A percentile compares a stretch with the other conserved stretches of the same genome.
Conservation (phyloP, 2,888 invertebrate species). For the Morpho deidamia region DNA sequence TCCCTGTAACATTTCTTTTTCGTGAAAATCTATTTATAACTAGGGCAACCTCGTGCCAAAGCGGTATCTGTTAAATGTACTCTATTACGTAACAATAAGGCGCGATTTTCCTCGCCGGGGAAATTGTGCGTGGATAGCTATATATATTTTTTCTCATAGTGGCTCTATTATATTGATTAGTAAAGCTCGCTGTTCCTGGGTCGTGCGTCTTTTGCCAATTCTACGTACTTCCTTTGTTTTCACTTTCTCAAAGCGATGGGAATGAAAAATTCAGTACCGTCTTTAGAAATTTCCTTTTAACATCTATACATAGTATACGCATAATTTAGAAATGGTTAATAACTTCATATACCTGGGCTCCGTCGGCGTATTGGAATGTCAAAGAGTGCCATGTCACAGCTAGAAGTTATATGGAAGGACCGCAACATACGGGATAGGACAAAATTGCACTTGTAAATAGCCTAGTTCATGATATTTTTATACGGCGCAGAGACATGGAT, state of each 20-base stretch:
- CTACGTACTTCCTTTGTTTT: slow-evolving; percentile 62
- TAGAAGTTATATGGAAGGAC: too few species aligned
- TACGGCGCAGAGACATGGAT: too few species aligned
- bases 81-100: slow-evolving; percentile 29
- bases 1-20: slow-evolving; percentile 78
- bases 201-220: slow-evolving; percentile 60
- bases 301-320: too few species aligned
- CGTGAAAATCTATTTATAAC: slow-evolving; percentile 79
- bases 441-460: too few species aligned
- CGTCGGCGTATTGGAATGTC: too few species aligned
- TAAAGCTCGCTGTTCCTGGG: slow-evolving; percentile 66
- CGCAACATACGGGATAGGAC: too few species aligned
- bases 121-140: slow-evolving; percentile 45
- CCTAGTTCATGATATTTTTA: too few species aligned
- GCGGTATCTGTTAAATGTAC: slow-evolving; percentile 32
- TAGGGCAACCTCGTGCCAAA: slow-evolving; percentile 61
- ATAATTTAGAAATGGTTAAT: too few species aligned
- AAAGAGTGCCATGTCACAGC: too few species aligned
- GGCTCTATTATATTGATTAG: slow-evolving; percentile 78
- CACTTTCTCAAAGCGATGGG: slow-evolving; percentile 26
- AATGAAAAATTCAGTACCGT: slow-evolving; percentile 27
- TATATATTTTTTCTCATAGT: slow-evolving; percentile 69
- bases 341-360: too few species aligned
- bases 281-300: too few species aligned
- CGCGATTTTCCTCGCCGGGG: slow-evolving; percentile 30